Conservation (phyloP, 2,797 vertebrate species). For the Megalops cyprinoides region DNA sequence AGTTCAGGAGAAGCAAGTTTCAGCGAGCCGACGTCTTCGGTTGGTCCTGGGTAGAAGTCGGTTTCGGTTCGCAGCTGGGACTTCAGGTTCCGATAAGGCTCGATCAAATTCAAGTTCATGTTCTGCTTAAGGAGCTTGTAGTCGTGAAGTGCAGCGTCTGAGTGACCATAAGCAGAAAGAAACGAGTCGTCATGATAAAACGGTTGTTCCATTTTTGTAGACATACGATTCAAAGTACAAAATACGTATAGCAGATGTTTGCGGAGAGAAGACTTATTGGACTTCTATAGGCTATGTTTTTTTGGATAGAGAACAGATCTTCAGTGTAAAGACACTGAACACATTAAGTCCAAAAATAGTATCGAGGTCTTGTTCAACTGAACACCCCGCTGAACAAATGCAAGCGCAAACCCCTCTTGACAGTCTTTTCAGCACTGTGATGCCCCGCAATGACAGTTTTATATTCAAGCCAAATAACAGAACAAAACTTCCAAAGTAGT, state of each 20-base stretch:
- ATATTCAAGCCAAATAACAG: conserved; percentile 66
- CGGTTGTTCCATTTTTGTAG: conserved; percentile 94
- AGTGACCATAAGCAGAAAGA: conserved; percentile 85
- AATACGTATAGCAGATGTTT: conserved; percentile 56
- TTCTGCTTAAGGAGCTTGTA: conserved; percentile 87
- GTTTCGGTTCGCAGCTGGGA: conserved; percentile 73
- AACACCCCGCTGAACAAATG: conserved; percentile 28
- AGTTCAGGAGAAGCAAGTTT: conserved; percentile 90
- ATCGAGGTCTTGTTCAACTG: conserved; percentile 26
- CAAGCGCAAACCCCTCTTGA: conserved; percentile 29
- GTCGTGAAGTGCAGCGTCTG: conserved; percentile 80
- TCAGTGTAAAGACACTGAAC: conserved; percentile 60
- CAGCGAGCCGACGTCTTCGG: conserved; percentile 74
- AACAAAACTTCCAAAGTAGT: conserved; percentile 76
- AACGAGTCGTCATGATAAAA: conserved; percentile 95
- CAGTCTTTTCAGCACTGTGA: conserved; percentile 59
- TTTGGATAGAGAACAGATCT: conserved; percentile 53
- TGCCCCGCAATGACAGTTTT: conserved; percentile 66
- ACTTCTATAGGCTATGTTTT: conserved; percentile 52
- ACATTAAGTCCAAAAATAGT: conserved; percentile 21
- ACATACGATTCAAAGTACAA: conserved; percentile 81
- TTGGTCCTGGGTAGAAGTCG: conserved; percentile 73
- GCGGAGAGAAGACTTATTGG: conserved; percentile 36
- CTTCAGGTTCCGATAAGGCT: conserved; percentile 85
- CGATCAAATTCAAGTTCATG: conserved; percentile 84